Conservation (phyloP, 2,113 vertebrate species). For the Ptychochromis oligacanthus region DNA sequence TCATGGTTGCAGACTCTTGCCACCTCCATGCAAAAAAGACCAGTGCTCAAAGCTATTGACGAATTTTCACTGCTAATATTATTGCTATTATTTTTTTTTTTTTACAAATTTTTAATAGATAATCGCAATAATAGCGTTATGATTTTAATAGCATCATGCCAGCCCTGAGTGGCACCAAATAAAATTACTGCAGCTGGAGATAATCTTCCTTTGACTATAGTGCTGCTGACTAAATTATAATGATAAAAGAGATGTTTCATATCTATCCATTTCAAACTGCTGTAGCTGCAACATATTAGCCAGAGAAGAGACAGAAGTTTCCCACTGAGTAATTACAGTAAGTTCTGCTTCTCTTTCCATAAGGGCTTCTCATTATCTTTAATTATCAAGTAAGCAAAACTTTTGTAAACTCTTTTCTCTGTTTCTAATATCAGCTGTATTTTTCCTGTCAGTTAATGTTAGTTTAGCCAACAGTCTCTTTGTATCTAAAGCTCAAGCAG, state of each 20-base stretch:
- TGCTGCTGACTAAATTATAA: background rate
- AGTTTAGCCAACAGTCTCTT: background rate
- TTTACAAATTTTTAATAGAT: background rate
- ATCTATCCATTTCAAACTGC: background rate
- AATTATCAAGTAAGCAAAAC: background rate
- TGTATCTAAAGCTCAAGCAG: background rate
- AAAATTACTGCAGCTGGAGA: background rate
- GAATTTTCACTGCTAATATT: no score
- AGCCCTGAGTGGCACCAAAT: no score
- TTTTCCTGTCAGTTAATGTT: background rate
- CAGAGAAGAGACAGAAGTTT: background rate
- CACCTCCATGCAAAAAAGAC: no score
- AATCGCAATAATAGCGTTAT: background rate
- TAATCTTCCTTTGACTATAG: no score
- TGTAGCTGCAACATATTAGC: background rate
- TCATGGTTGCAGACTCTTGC: no score
- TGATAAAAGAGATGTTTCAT: background rate
- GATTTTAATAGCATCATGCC: no score
- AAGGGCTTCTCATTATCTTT: background rate
- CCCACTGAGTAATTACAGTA: background rate
- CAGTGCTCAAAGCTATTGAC: no score
- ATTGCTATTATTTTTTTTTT: background rate
- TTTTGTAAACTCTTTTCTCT: background rate
- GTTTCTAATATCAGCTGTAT: background rate
- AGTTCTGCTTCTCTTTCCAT: background rate